These are phyloP conservation scores for Saxidomus purpurata DNA, from an alignment of 1,140 invertebrate species.

Conservation along the genomic window DNA sequence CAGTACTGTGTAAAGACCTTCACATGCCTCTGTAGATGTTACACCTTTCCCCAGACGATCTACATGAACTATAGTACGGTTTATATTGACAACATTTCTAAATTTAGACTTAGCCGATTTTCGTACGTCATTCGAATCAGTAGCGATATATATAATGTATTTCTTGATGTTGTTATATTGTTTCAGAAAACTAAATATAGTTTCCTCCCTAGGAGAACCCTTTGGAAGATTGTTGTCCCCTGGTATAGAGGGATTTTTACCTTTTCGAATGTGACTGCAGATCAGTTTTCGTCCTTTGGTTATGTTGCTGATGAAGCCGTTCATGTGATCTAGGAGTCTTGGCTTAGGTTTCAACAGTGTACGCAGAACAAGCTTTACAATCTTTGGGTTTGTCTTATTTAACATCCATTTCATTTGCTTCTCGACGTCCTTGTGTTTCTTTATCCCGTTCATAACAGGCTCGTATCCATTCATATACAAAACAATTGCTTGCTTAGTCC, in stretches of 20 bases:
- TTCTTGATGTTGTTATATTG: neutral
- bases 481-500: neutral
- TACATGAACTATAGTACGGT: conserved; percentile 30
- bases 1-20: conserved; percentile 1
- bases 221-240: conserved; percentile 46
- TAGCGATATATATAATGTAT: conserved; percentile 30
- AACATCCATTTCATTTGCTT: neutral
- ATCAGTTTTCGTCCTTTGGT: conserved; percentile 38
- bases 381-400: neutral
- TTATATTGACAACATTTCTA: conserved; percentile 10
- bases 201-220: neutral
- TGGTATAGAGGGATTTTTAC: conserved; percentile 67
- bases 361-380: neutral
- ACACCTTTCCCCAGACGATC: neutral
- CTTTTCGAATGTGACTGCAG: conserved; percentile 73
- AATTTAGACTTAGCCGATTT: neutral
- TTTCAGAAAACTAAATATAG: neutral
- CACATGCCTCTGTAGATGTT: neutral
- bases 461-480: neutral
- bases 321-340: neutral
- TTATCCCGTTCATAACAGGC: neutral
- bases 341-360: neutral
- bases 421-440: neutral
- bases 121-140: neutral
- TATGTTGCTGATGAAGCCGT: neutral